Evolutionary conservation across 2,797 vertebrate genomes (phyloP), one percentile per base, ranked within the genome.

Genomic region (Heliangelus exortis): DNA sequence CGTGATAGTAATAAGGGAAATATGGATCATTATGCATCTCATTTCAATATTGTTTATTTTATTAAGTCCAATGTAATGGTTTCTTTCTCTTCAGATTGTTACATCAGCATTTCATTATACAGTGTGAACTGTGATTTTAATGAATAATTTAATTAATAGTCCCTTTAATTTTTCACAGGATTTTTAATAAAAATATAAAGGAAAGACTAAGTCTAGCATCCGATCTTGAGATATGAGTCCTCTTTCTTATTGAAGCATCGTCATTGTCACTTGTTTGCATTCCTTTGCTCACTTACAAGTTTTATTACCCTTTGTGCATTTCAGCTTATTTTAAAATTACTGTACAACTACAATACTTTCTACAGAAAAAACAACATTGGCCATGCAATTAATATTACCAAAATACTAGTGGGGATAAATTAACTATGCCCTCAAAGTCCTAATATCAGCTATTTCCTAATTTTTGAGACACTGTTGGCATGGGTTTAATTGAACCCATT

Each of bases 361-460:
- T 39, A 43, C 15, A 58, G n/a, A 81, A 95, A 63, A 83, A 86
- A 51, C 8, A 20, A 33, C 23, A 50, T 1, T 1, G 12, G 16
- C 7, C 14, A 28, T 23, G 17, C 7, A 83, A 87, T 93, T 66
- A 84, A 14, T 65, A 81, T n/a, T 45, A 41, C 58, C 26, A 65
- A 86, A 85, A 89, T 53, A 83, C 50, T 81, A 67, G 20, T n/a
- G 57, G 36, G 58, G 33, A 87, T 92, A 92, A 79, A 83, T 74
- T 80, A 85, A 80, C 26, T 19, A 48, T 36, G 83, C 57, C 75
- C 57, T 80, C 0, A 0, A 80, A 84, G 26, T 61, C 53, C 62
- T 93, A 71, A 33, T 77, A 80, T 28, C 68, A 74, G 45, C 73
- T 74, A 1, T 77, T 91, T 61, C 65, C 45, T 84, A 19, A 74